A percentile compares a stretch with the other conserved stretches of the same genome.
These are phyloP conservation scores for Caenorhabditis afra DNA, from an alignment of 2,888 invertebrate genomes.

Conservation along the genomic window DNA sequence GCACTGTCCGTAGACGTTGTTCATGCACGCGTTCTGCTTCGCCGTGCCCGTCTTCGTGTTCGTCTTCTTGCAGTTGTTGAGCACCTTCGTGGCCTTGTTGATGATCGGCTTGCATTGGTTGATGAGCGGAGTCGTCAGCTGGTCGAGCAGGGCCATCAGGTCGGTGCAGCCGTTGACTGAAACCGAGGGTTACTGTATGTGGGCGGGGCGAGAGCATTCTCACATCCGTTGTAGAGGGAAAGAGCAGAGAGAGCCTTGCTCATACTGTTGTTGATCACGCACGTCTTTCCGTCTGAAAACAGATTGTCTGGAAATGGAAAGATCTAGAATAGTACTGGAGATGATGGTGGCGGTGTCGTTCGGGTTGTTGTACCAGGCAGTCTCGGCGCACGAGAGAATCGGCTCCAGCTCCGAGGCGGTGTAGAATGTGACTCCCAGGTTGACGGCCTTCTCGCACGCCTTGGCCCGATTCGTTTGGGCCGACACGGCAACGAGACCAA, in stretches of 20 bases:
- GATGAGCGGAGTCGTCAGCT: slow-evolving; percentile 29
- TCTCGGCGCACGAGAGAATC: slow-evolving; percentile 38
- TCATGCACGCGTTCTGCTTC: slow-evolving; percentile 50
- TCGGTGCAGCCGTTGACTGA: slow-evolving; percentile 46
- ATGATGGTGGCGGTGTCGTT: slow-evolving; percentile 34
- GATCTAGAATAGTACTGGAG: not conserved
- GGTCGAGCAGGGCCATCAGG: slow-evolving; percentile 29
- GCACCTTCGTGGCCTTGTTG: slow-evolving; percentile 28
- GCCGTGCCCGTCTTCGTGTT: slow-evolving; percentile 42
- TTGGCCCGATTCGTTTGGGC: slow-evolving; percentile 14
- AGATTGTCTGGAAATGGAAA: not conserved
- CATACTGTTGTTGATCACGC: slow-evolving; percentile 52
- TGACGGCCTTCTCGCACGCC: slow-evolving; percentile 31
- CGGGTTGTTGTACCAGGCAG: slow-evolving; percentile 37
- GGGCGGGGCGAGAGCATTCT: not conserved
- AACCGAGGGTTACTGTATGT: not conserved
- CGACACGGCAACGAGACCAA: slow-evolving; percentile 8
- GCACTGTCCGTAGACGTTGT: slow-evolving; percentile 39
- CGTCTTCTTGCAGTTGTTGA: slow-evolving; percentile 43
- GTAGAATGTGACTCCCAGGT: slow-evolving; percentile 52
- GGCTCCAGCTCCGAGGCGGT: slow-evolving; percentile 46
- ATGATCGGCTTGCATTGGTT: slow-evolving; percentile 39
- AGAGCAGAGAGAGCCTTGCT: slow-evolving; percentile 50
- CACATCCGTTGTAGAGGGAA: slow-evolving; percentile 40
- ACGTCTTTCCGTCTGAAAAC: slow-evolving; percentile 41